phyloP scores from a whole-genome alignment of 64 coral and sea anemone species.

The Platygyra sinensis region DNA sequence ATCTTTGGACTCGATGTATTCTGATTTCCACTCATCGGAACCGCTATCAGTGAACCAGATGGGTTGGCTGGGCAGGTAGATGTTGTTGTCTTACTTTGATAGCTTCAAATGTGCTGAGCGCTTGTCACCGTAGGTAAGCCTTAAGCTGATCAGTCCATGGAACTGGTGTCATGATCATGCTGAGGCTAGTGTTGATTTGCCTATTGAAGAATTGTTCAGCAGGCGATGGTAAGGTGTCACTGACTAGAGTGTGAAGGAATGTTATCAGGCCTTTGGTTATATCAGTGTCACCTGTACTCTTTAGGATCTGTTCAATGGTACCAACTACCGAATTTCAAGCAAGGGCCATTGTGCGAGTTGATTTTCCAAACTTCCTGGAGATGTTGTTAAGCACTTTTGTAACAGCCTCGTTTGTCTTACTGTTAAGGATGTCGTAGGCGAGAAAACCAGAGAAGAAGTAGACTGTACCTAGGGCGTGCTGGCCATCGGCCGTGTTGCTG shows the following conservation, averaged over 20 bases:
- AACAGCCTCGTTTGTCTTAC: constrained; percentile 46
- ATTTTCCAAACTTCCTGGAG: constrained; percentile 71
- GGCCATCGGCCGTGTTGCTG: constrained; percentile 7
- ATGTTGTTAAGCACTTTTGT: constrained; percentile 53
- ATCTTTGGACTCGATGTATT: constrained; percentile 6
- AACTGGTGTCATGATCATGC: constrained; percentile 42
- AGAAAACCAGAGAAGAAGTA: constrained; percentile 69
- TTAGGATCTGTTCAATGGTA: not conserved
- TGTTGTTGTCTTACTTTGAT: constrained; percentile 44
- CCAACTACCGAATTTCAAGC: constrained; percentile 5
- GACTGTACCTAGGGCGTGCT: constrained; percentile 48
- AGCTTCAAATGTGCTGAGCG: constrained; percentile 47
- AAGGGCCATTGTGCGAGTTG: constrained; percentile 69
- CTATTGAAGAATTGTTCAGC: constrained; percentile 49
- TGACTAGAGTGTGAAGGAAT: constrained; percentile 61
- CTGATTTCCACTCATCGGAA: constrained; percentile 35
- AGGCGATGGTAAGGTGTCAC: constrained; percentile 52
- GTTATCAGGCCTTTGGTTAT: constrained; percentile 48
- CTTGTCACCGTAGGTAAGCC: constrained; percentile 43
- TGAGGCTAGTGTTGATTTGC: constrained; percentile 58
- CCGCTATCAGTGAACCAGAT: constrained; percentile 46
- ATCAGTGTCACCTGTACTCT: constrained; percentile 47
- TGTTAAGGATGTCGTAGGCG: constrained; percentile 43
- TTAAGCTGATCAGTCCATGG: constrained; percentile 54
- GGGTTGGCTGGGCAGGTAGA: constrained; percentile 16